Evolutionary conservation across 2,888 invertebrate species (phyloP), one percentile per base, ranked within the genome.

Genomic region (Sisyra terminalis): DNA sequence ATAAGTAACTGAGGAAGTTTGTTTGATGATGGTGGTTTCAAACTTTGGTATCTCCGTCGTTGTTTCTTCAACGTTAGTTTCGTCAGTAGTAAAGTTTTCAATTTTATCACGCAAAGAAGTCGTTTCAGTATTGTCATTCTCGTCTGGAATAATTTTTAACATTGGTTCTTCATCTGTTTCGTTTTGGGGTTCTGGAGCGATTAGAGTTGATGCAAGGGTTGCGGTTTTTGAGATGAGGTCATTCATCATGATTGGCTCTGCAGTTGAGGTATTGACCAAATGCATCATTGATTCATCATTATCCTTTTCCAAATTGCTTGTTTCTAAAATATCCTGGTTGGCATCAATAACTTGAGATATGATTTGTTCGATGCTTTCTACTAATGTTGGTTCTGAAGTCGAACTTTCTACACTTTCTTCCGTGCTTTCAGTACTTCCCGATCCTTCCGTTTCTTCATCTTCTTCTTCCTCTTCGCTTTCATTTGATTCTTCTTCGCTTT

Each of bases 331-430:
- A n/a, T 52, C 48, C 8, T 46, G 38, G 29, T 44, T 39, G 30
- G 50, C 49, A 29, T 49, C 48, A 10, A 56, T 52, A 7, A 59
- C 57, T 52, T 59, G 58, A 6, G 55, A 56, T 24, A 60, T 46
- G 11, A 60, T 44, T 43, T 59, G 54, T 44, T 58, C 58, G 34
- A 60, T 57, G 45, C 56, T 59, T 32, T 53, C 51, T 3, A 59
- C 52, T 24, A 60, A 43, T 40, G 50, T 54, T 31, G 46, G 44
- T 44, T 56, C 55, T 7, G 56, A 54, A n/a, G 55, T 52, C 17
- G 37, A 37, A 17, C 17, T 17, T 10, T 15, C n/a, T 11, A 10
- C 3, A 29, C 3, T 29, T 40, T 40, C 30, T 8, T 38, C 18
- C 2, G 17, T 18, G 10, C n/a, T 24, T 18, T 38, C 38, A 2